Conservation (phyloP, 2,113 vertebrate genomes). For the Hyperopisus bebe region DNA sequence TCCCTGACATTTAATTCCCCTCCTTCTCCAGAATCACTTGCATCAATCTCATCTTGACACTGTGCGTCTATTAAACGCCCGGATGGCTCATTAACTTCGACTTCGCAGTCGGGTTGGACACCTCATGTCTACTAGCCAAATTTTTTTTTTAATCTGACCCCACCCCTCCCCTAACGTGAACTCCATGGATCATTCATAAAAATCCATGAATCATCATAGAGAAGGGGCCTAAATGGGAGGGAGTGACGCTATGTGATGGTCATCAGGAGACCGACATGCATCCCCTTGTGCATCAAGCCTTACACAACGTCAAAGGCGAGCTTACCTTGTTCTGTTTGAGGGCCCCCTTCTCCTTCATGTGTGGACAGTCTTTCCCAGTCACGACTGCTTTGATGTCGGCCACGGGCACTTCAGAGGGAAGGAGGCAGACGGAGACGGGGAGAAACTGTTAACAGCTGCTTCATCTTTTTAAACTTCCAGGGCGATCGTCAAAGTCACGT, state of each 20-base stretch:
- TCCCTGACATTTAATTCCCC: not conserved
- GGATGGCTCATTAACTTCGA: not conserved
- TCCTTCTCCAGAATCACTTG: not conserved
- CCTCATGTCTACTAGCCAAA: not conserved
- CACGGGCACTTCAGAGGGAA: constrained; percentile 78
- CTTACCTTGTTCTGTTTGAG: constrained; percentile 98
- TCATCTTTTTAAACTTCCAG: not conserved
- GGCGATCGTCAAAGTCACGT: not conserved
- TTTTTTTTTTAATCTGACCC: not conserved
- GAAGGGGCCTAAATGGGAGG: not conserved
- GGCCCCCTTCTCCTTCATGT: constrained; percentile 99
- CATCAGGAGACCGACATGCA: not conserved
- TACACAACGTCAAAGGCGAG: not conserved
- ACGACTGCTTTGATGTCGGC: constrained; percentile 98
- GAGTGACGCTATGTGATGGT: not conserved
- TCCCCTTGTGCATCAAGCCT: not conserved
- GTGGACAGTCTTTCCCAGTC: constrained; percentile 97
- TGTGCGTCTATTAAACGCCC: not conserved
- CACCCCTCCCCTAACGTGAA: not conserved
- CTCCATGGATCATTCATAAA: not conserved
- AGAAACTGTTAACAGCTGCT: constrained; percentile 17
- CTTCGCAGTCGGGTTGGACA: not conserved
- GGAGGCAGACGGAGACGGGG: constrained; percentile 24
- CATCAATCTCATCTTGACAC: not conserved
- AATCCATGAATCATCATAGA: not conserved